A percentile compares a stretch with the other conserved stretches of the same genome.
Evolutionary conservation across 2,888 invertebrate species (phyloP).

Genomic region (Melanchra persicariae): DNA sequence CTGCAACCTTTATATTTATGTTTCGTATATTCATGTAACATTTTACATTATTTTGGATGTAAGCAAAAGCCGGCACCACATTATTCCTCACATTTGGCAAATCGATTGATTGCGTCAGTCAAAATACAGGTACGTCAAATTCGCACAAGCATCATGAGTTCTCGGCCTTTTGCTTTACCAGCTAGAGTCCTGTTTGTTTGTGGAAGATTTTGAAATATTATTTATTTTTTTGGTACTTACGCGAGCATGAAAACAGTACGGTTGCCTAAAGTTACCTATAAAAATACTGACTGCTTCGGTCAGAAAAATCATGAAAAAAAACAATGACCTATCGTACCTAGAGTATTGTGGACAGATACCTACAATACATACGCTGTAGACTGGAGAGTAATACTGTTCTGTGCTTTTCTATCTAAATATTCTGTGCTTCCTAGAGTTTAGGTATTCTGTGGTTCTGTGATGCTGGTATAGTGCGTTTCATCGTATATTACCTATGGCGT

Average conservation of each 20-base stretch:
- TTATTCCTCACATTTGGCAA: constrained; percentile 13
- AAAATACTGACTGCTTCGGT: not conserved
- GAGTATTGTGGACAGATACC: no score
- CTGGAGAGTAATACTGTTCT: no score
- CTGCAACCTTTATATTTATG: constrained; percentile 14
- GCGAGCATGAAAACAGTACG: no score
- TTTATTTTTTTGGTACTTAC: not conserved
- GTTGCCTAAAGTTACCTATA: no score
- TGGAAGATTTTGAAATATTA: not conserved
- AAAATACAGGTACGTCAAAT: constrained; percentile 40
- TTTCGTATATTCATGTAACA: constrained; percentile 24
- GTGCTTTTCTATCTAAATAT: no score
- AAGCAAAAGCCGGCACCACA: constrained; percentile 53
- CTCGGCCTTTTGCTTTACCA: not conserved
- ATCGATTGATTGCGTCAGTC: constrained; percentile 44
- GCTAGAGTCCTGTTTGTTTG: no score
- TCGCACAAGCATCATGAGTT: not conserved
- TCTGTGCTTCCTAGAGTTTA: no score
- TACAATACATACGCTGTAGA: no score
- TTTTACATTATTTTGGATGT: constrained; percentile 32
- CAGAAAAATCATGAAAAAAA: not conserved
- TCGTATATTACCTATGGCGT: no score
- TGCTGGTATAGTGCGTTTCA: no score
- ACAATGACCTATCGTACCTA: no score
- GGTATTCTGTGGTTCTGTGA: no score